Evolutionary conservation across 2,888 invertebrate species (phyloP).

Genomic region (Patella pellucida): DNA sequence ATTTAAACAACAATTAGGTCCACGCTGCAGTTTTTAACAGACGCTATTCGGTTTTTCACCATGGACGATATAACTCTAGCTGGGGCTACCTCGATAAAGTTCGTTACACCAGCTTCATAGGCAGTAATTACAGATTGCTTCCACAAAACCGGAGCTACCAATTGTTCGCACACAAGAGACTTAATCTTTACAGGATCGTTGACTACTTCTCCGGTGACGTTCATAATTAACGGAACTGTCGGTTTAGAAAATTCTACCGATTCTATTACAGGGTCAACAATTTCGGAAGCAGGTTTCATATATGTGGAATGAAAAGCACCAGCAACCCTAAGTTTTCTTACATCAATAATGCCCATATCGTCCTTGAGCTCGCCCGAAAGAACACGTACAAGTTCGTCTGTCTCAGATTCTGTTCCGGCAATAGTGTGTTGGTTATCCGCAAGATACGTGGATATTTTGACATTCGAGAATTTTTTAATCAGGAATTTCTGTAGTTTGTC

Average conservation of each 20-base stretch:
- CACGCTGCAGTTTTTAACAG: not conserved
- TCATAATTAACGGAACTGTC: not conserved
- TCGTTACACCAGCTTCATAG: not conserved
- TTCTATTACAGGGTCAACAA: not conserved
- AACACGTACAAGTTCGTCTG: not conserved
- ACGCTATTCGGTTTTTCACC: not conserved
- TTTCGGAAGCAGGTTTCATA: not conserved
- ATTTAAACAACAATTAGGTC: not conserved
- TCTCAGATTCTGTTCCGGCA: not conserved
- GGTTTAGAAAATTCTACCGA: not conserved
- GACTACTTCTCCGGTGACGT: not conserved
- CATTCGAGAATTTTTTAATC: not conserved
- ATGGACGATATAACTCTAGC: not conserved
- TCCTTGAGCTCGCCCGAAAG: not conserved
- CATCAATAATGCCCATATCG: not conserved
- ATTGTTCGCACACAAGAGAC: not conserved
- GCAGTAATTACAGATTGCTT: not conserved
- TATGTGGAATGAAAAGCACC: not conserved
- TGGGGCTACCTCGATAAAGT: not conserved
- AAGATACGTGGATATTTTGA: conserved; percentile 2
- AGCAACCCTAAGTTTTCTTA: not conserved
- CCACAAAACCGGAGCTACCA: not conserved
- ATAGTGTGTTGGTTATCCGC: not conserved
- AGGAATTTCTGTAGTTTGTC: conserved; percentile 14
- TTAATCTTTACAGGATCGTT: not conserved